Evolutionary conservation across 2,797 vertebrate species (phyloP).

Genomic region (Acipenser transmontanus): DNA sequence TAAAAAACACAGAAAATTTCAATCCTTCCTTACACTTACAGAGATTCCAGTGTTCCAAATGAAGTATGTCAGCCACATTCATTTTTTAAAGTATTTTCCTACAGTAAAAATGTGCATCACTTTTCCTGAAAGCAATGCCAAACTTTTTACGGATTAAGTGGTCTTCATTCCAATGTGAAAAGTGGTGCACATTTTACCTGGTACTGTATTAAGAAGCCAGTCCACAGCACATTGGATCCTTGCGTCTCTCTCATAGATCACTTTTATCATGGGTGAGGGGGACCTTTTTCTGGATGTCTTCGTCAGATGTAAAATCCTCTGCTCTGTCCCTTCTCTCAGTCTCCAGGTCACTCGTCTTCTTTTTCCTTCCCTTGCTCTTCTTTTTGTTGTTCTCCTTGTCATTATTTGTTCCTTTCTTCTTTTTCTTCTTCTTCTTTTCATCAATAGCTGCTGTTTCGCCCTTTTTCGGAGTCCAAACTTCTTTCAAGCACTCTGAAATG

Average conservation of each 20-base stretch:
- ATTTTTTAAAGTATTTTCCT: too few species aligned
- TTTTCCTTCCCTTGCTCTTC: constrained; percentile 21
- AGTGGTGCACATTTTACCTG: too few species aligned
- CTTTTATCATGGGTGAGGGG: constrained; percentile 59
- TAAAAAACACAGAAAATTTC: too few species aligned
- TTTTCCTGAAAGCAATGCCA: too few species aligned
- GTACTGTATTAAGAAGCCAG: too few species aligned
- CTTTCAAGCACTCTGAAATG: constrained; percentile 71
- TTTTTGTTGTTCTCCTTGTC: neutral
- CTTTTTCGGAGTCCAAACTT: constrained; percentile 71
- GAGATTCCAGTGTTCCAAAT: too few species aligned
- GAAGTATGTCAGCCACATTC: too few species aligned
- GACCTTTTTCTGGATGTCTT: constrained; percentile 60
- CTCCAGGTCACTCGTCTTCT: constrained; percentile 13
- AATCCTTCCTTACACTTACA: too few species aligned
- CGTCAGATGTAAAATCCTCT: constrained; percentile 52
- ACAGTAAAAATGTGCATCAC: too few species aligned
- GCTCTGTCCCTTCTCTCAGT: constrained; percentile 37
- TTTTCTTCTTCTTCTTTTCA: constrained; percentile 71
- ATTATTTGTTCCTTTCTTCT: constrained; percentile 54
- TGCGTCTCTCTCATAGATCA: constrained; percentile 48
- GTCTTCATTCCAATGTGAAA: too few species aligned
- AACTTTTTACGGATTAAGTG: too few species aligned
- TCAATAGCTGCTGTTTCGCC: constrained; percentile 63
- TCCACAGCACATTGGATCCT: neutral